Evolutionary conservation across 2,113 vertebrate species (phyloP).

Genomic region (Choloepus hoffmanni): DNA sequence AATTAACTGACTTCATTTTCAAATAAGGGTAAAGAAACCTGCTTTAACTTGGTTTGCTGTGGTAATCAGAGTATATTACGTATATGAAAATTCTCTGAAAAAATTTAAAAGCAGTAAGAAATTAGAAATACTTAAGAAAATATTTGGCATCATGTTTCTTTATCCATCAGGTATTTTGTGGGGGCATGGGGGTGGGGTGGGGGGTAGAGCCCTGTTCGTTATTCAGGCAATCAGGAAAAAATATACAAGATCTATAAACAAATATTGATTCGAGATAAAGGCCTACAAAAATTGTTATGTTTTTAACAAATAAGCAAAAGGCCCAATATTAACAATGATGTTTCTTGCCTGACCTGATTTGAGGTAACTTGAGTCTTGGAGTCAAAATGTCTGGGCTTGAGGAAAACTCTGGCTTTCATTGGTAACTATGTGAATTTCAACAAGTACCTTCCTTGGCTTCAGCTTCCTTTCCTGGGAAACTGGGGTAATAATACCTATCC

Average conservation of each 20-base stretch:
- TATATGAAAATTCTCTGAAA: conserved; percentile 17
- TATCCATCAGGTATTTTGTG: neutral
- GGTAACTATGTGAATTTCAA: neutral
- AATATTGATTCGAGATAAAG: conserved; percentile 59
- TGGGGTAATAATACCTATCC: neutral
- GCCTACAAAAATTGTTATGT: conserved; percentile 48
- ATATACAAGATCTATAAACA: conserved; percentile 37
- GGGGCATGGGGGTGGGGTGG: neutral
- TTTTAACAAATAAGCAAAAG: conserved; percentile 68
- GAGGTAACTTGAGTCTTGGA: neutral
- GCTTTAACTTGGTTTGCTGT: neutral
- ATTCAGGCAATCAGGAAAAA: conserved; percentile 42
- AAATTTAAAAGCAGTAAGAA: neutral
- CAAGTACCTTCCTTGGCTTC: neutral
- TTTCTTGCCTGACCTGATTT: neutral
- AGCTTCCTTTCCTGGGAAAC: neutral
- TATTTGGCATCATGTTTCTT: neutral
- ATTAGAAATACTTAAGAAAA: neutral
- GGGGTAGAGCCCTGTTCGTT: neutral
- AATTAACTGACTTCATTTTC: conserved; percentile 30
- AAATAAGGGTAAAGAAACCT: neutral
- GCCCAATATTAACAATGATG: neutral
- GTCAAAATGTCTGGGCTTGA: neutral
- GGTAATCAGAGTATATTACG: neutral
- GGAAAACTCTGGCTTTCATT: neutral